phyloP scores from a whole-genome alignment of 1,140 invertebrate genomes.

The Sinella curviseta region DNA sequence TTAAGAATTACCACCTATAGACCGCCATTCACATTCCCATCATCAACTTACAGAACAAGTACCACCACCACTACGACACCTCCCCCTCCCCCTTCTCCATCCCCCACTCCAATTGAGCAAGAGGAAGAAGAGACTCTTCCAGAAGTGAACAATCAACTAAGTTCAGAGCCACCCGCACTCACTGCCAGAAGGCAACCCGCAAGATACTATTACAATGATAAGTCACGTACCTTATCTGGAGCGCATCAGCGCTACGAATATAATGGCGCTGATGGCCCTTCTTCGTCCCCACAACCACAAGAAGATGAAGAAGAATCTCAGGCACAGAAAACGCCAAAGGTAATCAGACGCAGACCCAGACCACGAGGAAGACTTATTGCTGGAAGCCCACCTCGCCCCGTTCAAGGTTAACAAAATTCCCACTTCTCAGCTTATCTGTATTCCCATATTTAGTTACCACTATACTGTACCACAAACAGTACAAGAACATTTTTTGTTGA shows the following conservation, averaged over 20 bases:
- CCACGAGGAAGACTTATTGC: not conserved
- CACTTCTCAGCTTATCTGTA: not conserved
- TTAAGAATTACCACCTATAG: not conserved
- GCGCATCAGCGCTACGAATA: not conserved
- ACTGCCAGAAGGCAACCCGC: not conserved
- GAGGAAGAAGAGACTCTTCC: not conserved
- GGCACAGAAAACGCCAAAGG: not conserved
- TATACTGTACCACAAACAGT: too few species aligned
- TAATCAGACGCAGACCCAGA: not conserved
- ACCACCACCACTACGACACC: not conserved
- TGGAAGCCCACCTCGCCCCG: not conserved
- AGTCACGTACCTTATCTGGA: not conserved
- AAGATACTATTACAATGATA: constrained; percentile 11
- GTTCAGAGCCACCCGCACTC: not conserved
- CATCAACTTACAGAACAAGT: not conserved
- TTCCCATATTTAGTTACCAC: not conserved
- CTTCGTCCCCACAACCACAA: not conserved
- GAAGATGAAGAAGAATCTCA: too few species aligned
- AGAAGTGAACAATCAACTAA: not conserved
- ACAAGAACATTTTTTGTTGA: too few species aligned
- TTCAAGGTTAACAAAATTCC: not conserved
- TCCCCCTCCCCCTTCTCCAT: constrained; percentile 1
- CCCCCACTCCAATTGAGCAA: not conserved
- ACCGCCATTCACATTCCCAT: not conserved
- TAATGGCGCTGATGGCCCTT: not conserved